Percentiles rank a stretch among this genome's conserved stretches.
Conservation (phyloP, 2,113 vertebrate species). For the Coracopsis vasa region DNA sequence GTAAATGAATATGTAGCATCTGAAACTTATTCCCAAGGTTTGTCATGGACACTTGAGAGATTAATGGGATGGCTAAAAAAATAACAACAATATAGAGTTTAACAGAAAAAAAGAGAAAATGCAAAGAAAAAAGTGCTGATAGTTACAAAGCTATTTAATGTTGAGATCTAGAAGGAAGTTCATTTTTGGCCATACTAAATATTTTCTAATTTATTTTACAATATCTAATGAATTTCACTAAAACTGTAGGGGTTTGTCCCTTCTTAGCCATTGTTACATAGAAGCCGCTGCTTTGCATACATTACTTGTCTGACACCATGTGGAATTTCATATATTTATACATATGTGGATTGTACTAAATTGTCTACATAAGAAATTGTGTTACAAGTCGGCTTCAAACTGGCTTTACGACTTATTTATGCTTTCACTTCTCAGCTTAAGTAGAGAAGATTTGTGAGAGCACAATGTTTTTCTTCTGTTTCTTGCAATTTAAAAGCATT, state of each 20-base stretch:
- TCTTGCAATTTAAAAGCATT: neutral
- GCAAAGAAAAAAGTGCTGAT: neutral
- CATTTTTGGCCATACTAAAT: neutral
- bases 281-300: neutral
- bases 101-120: neutral
- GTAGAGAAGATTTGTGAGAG: neutral
- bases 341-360: neutral
- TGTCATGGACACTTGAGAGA: neutral
- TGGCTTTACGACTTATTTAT: neutral
- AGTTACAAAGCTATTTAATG: neutral
- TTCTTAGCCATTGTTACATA: neutral
- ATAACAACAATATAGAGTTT: neutral
- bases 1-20: neutral
- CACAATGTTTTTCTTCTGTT: neutral
- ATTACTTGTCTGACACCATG: neutral
- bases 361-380: neutral
- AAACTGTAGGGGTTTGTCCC: neutral
- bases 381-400: neutral
- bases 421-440: neutral
- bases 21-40: neutral
- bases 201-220: neutral
- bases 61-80: neutral
- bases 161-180: neutral
- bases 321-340: neutral
- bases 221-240: neutral